A percentile compares a stretch with the other conserved stretches of the same genome.
These are phyloP conservation scores for Drosophila basisetae DNA, from an alignment of 2,888 invertebrate genomes.

Conservation along the genomic window DNA sequence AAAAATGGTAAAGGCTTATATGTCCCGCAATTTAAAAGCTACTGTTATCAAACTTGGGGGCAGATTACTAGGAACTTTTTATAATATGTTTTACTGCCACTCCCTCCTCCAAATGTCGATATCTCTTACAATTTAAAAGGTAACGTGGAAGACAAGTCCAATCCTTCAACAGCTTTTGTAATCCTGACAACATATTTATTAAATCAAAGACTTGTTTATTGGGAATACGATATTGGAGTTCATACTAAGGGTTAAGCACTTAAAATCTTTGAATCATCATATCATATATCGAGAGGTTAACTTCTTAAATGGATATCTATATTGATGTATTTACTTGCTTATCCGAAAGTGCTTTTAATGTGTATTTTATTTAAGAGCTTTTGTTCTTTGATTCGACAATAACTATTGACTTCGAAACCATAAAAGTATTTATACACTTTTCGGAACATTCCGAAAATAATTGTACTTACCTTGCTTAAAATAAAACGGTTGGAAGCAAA, in stretches of 20 bases:
- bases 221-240: background rate
- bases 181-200: background rate
- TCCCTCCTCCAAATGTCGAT: background rate
- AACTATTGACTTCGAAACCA: background rate
- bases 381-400: background rate
- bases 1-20: too few species aligned
- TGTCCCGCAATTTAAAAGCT: background rate
- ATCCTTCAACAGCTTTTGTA: background rate
- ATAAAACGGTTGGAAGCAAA: background rate
- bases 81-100: background rate
- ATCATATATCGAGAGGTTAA: background rate
- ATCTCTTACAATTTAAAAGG: background rate
- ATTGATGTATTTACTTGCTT: too few species aligned
- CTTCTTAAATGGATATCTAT: background rate
- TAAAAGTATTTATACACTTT: background rate
- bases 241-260: background rate
- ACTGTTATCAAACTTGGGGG: background rate
- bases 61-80: background rate
- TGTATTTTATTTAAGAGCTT: background rate
- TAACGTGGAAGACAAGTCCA: background rate
- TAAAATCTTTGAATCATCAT: background rate
- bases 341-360: background rate
- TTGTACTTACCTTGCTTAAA: background rate
- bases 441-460: background rate
- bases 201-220: background rate